Evolutionary conservation across 2,113 vertebrate species (phyloP), one percentile per base, ranked within the genome.

Genomic region (Eudorcas thomsonii): DNA sequence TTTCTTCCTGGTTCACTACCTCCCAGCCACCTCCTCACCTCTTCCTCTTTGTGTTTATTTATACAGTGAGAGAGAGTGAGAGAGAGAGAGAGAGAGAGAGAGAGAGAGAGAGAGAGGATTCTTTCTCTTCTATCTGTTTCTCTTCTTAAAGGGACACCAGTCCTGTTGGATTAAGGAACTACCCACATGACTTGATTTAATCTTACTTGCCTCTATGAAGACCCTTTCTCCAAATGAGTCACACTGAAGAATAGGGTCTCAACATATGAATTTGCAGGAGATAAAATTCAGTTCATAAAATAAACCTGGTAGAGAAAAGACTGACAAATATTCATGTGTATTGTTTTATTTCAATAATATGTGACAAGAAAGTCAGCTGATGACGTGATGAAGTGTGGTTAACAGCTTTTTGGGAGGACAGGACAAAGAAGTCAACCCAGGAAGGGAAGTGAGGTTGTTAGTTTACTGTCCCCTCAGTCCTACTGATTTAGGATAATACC

Each of bases 351-450:
- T 85, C 11, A 50, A n/a, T 1, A 92, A 7, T 17, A 15, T 71
- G 21, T 45, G 3, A 28, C 33, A 67, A 0, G 8, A 62, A n/a
- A 26, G 7, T 21, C 23, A 93, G 48, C 48, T 60, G 9, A 57
- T 64, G 6, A 15, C n/a, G 16, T 28, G 43, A 36, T 60, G 2
- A 25, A 9, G 2, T 4, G 0, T 57, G n/a, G 7, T 12, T 30
- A 33, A 3, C 4, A 81, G 14, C 1, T 93, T 15, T 48, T 57
- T 21, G 25, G 4, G n/a, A 57, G 12, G 5, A 33, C 1, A 48
- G 28, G 14, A 2, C 36, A 84, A 8, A 16, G 3, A 39, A 43
- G 25, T 0, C 36, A 52, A 23, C 21, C 9, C 7, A 90, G 13
- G 25, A 15, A 67, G 48, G 23, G 7, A 57, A 39, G 28, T 7